phyloP scores from a whole-genome alignment of 2,888 invertebrate genomes.

The Penaeus monodon region DNA sequence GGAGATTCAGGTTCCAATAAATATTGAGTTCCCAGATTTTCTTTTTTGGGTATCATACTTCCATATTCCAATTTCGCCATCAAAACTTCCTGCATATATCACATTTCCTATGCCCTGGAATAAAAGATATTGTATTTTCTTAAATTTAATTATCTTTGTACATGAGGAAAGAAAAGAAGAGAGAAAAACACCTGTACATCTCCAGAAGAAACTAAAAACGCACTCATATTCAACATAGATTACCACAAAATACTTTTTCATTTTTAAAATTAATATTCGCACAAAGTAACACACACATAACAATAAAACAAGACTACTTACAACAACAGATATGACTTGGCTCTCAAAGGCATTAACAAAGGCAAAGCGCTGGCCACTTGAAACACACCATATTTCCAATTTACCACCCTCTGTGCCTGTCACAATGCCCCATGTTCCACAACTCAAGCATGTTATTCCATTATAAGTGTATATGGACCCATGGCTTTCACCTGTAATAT shows the following conservation, averaged over 20 bases:
- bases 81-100: constrained; percentile 40
- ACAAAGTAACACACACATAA: background rate
- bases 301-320: constrained; percentile 7
- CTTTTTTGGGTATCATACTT: background rate
- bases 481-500: constrained; percentile 28
- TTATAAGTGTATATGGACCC: constrained; percentile 50
- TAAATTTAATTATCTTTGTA: background rate
- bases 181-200: background rate
- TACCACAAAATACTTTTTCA: background rate
- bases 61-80: constrained; percentile 47
- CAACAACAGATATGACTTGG: constrained; percentile 37
- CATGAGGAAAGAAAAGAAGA: background rate
- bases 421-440: constrained; percentile 42
- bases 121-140: background rate
- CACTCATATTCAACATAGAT: background rate
- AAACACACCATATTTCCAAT: constrained; percentile 42
- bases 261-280: background rate
- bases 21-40: background rate
- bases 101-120: constrained; percentile 14
- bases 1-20: constrained; percentile 40
- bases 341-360: constrained; percentile 47
- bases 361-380: constrained; percentile 17
- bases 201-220: background rate
- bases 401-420: constrained; percentile 49
- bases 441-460: constrained; percentile 40